Conservation (phyloP, 1,140 invertebrate genomes). For the Wasmannia auropunctata region DNA sequence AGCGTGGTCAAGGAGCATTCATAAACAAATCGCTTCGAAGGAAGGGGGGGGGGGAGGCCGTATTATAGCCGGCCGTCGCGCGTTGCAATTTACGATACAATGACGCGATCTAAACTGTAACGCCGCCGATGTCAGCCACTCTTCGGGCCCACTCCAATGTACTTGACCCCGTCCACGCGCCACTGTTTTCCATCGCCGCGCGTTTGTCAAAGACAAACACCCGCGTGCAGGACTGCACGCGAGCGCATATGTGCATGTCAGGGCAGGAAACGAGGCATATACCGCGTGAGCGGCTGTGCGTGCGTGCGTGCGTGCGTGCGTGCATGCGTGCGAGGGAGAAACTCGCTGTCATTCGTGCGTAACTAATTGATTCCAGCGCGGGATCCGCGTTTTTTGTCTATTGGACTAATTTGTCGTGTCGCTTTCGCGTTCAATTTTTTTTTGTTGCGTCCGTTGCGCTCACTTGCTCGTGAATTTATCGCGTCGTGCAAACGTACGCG, state of each 20-base stretch:
- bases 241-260: too few relatives aligned
- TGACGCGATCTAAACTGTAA: conserved; percentile 60
- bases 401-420: conserved; percentile 46
- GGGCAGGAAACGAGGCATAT: neutral
- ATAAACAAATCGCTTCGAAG: conserved; percentile 67
- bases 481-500: conserved; percentile 19
- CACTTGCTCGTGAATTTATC: conserved; percentile 29
- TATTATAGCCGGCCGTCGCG: neutral
- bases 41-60: neutral
- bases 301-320: neutral
- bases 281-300: neutral
- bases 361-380: conserved; percentile 51
- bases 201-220: conserved; percentile 57
- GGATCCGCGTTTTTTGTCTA: conserved; percentile 25
- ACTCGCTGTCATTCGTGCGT: neutral
- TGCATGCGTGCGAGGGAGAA: neutral
- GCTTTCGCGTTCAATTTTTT: conserved; percentile 39
- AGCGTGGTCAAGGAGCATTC: conserved; percentile 62
- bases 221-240: neutral
- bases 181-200: conserved; percentile 27
- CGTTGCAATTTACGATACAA: conserved; percentile 66
- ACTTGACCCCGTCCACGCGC: conserved; percentile 42
- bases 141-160: conserved; percentile 35
- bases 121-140: conserved; percentile 44
- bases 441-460: neutral